Base-by-base conservation (phyloP, 1,140 invertebrate genomes). In the Drosophila pruinosa region DNA sequence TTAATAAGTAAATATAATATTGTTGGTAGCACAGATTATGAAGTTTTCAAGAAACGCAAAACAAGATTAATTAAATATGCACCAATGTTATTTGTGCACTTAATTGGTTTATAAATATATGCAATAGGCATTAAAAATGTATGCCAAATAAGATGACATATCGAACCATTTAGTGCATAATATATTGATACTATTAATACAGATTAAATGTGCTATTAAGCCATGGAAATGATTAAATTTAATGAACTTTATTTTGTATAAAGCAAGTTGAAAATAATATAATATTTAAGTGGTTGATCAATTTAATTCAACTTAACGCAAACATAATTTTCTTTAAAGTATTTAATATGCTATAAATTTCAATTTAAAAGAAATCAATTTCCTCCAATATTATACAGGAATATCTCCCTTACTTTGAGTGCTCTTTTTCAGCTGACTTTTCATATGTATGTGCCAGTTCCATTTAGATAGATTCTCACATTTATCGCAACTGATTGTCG, bases 401-500 rank as follows among this genome's bases (percentile, higher is more conserved):
- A 19, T 56, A 26, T 56, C 53, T 41, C 21, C 14, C 7, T 15
- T 3, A n/a, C 21, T 54, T 45, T 12, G 10, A 12, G 3, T 12
- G 10, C 0, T 21, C 7, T 43, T 43, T 22, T 43, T 3, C 0
- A 7, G 4, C 17, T n/a, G 12, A 6, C 21, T 26, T 4, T 53
- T 1, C 14, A 38, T 17, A 10, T 14, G 14, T 21, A 8, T 19
- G 21, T 36, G 10, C n/a, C n/a, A n/a, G n/a, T 53, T 53, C n/a
- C 53, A 41, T 57, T 36, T 28, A 26, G 17, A 19, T n/a, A 28
- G n/a, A 22, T 47, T 56, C 22, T 59, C 19, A 28, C 57, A 31
- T 64, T 70, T 70, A 76, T 75, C 72, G 57, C 31, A 52, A 34
- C 45, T 53, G 41, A 73, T 63, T 69, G 43, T 38, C 39, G 19